Evolutionary conservation across 2,797 vertebrate genomes (phyloP).

Genomic region (Micropoecilia bifurca): DNA sequence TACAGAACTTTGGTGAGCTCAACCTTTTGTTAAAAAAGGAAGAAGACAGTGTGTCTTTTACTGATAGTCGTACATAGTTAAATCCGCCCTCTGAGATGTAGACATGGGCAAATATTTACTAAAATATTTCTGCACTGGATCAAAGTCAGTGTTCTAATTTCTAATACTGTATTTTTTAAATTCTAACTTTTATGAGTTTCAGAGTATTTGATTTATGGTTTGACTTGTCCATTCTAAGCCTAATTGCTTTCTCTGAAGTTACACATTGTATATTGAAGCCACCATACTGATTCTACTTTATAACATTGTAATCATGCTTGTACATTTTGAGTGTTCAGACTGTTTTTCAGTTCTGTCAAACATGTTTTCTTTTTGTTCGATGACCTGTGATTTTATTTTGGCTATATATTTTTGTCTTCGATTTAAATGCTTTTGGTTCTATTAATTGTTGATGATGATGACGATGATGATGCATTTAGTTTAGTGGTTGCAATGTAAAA

Average conservation of each 20-base stretch:
- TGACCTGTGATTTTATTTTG: not conserved
- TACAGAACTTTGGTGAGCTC: constrained; percentile 31
- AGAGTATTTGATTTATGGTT: not conserved
- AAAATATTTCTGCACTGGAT: not conserved
- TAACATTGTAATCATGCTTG: not conserved
- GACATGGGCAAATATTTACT: not conserved
- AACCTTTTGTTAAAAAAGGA: constrained; percentile 35
- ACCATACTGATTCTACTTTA: not conserved
- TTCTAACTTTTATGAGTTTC: not conserved
- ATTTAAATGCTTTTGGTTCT: not conserved
- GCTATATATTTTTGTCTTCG: not conserved
- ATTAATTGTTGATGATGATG: constrained; percentile 32
- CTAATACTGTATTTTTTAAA: not conserved
- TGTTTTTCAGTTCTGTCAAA: not conserved
- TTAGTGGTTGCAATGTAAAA: not conserved
- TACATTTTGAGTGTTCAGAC: not conserved
- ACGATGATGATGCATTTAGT: not conserved
- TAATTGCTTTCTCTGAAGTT: not conserved
- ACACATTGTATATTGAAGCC: not conserved
- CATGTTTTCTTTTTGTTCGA: not conserved
- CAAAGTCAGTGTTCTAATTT: not conserved
- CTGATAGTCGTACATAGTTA: not conserved
- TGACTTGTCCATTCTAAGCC: not conserved
- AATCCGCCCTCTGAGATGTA: not conserved
- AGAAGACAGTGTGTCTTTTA: constrained; percentile 49